These are phyloP conservation scores for Carabus problematicus DNA, from an alignment of 2,888 invertebrate species.

Conservation along the genomic window DNA sequence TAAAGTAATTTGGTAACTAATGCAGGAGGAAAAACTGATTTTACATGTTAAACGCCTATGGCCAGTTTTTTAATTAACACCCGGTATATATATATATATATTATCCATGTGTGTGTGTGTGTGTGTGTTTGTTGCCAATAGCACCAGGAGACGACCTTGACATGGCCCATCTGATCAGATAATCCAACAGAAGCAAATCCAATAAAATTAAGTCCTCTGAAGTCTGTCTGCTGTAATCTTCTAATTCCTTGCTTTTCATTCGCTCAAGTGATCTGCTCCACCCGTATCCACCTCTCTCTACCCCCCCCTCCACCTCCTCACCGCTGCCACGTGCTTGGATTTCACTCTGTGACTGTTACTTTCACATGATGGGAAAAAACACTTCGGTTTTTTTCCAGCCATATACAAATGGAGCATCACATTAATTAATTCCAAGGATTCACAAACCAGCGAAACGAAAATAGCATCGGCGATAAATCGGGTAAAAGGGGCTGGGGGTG, in stretches of 20 bases:
- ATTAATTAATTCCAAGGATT: not conserved
- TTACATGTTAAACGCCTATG: no score
- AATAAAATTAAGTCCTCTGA: slow-evolving; percentile 33
- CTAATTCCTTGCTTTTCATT: slow-evolving; percentile 33
- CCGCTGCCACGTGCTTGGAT: not conserved
- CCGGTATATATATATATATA: no score
- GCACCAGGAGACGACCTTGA: no score
- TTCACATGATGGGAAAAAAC: no score
- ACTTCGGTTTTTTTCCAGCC: no score
- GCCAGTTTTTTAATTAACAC: no score
- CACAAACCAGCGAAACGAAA: slow-evolving; percentile 10
- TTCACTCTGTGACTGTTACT: no score
- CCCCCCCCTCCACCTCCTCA: not conserved
- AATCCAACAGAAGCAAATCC: slow-evolving; percentile 29
- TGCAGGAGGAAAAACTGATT: no score
- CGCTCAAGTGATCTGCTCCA: slow-evolving; percentile 30
- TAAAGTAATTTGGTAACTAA: no score
- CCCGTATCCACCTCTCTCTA: slow-evolving; percentile 3
- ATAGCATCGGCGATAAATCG: slow-evolving; percentile 12
- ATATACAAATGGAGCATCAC: no score
- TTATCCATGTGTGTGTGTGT: no score
- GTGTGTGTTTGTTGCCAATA: no score
- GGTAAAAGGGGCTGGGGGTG: slow-evolving; percentile 4
- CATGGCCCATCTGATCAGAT: slow-evolving; percentile 6
- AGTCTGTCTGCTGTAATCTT: slow-evolving; percentile 34